phyloP scores from a whole-genome alignment of 2,113 vertebrate genomes.

The Archocentrus centrarchus region DNA sequence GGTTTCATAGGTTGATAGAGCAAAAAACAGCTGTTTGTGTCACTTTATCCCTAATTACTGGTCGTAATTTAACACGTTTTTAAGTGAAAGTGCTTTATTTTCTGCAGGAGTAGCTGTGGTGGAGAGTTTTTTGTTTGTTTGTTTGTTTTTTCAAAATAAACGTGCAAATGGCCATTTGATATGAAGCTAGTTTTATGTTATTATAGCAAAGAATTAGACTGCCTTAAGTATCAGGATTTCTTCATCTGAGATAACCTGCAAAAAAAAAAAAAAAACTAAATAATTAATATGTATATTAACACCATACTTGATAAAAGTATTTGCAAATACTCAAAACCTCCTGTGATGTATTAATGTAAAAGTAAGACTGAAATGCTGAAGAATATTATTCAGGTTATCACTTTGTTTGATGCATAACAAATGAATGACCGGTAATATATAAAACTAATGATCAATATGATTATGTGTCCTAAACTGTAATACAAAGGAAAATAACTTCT shows the following conservation, averaged over 20 bases:
- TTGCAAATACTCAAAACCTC: not conserved
- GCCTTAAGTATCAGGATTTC: not conserved
- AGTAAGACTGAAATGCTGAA: not conserved
- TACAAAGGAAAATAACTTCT: not conserved
- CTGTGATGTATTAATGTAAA: not conserved
- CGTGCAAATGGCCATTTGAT: not conserved
- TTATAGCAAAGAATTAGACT: too few species aligned
- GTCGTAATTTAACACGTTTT: not conserved
- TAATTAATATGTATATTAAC: not conserved
- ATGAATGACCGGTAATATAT: not conserved
- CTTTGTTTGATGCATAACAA: not conserved
- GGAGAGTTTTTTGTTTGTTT: not conserved
- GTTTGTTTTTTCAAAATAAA: not conserved
- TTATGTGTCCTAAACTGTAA: not conserved
- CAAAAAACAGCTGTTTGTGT: slow-evolving; percentile 22
- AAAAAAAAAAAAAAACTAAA: not conserved
- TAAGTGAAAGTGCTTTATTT: not conserved
- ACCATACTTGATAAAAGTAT: not conserved
- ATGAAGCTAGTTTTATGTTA: too few species aligned
- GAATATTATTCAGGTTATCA: not conserved
- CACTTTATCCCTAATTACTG: slow-evolving; percentile 1
- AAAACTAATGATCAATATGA: not conserved
- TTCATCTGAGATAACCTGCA: not conserved
- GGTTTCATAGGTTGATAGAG: slow-evolving; percentile 10
- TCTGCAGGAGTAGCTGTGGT: not conserved